A percentile compares a stretch with the other conserved stretches of the same genome.
Evolutionary conservation across 1,140 invertebrate genomes (phyloP).

Genomic region (Zelostemma sp.): DNA sequence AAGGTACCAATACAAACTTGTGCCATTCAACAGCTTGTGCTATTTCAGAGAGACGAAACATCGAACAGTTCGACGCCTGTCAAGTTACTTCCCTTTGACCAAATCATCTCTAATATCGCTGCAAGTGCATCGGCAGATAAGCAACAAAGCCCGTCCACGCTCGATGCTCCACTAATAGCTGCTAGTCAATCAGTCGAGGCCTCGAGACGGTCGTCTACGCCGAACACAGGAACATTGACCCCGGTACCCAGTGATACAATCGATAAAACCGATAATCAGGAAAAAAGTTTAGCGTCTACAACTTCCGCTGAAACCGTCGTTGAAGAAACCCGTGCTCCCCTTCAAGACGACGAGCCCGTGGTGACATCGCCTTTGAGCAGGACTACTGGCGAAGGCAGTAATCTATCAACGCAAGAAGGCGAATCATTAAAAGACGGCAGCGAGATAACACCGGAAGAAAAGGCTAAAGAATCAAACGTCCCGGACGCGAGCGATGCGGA

Average conservation of each 20-base stretch:
- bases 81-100: constrained; percentile 66
- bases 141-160: constrained; percentile 36
- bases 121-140: constrained; percentile 47
- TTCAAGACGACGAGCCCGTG: neutral
- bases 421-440: neutral
- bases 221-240: constrained; percentile 66
- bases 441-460: constrained; percentile 19
- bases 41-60: constrained; percentile 69
- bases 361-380: neutral
- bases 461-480: constrained; percentile 10
- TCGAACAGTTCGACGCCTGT: constrained; percentile 65
- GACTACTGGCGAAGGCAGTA: neutral
- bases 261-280: constrained; percentile 58
- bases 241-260: constrained; percentile 57
- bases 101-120: constrained; percentile 66
- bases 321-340: constrained; percentile 9
- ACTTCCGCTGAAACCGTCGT: constrained; percentile 16
- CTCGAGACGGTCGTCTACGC: constrained; percentile 65
- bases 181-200: constrained; percentile 58
- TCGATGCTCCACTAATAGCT: constrained; percentile 33
- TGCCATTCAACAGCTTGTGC: constrained; percentile 7
- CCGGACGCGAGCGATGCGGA: constrained; percentile 24
- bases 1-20: neutral
- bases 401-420: constrained; percentile 7
- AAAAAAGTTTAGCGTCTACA: constrained; percentile 27